phyloP scores from a whole-genome alignment of 2,113 vertebrate genomes.

The Trogon melanurus region DNA sequence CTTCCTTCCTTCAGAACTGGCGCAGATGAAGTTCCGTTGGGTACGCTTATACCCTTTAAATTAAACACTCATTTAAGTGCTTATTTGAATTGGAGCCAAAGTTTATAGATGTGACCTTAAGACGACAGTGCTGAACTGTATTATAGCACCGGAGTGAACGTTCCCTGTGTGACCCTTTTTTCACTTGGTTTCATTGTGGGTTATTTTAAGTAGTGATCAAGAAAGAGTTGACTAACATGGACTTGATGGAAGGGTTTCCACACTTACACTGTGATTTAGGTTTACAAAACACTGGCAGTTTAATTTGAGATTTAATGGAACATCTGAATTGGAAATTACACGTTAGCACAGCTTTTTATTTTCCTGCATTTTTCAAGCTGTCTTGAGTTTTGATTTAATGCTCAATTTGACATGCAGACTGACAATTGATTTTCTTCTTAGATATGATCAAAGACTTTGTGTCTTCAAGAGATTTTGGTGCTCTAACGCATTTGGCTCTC shows the following conservation, averaged over 20 bases:
- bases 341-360: slow-evolving; percentile 49
- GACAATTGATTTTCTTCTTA: slow-evolving; percentile 55
- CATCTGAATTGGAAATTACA: slow-evolving; percentile 57
- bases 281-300: slow-evolving; percentile 58
- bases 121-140: neutral
- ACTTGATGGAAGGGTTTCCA: neutral
- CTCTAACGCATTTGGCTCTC: slow-evolving; percentile 87
- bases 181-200: neutral
- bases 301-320: slow-evolving; percentile 47
- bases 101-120: neutral
- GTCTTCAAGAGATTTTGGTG: slow-evolving; percentile 88
- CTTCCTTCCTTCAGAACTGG: neutral
- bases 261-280: slow-evolving; percentile 11
- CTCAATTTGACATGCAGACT: neutral
- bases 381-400: slow-evolving; percentile 38
- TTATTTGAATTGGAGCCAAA: neutral
- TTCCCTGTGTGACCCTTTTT: neutral
- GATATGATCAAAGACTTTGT: slow-evolving; percentile 91
- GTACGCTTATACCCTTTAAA: neutral
- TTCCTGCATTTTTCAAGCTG: slow-evolving; percentile 47
- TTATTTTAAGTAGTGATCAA: neutral
- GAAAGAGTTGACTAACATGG: neutral
- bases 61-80: neutral
- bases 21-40: neutral
- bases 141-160: neutral